These are phyloP conservation scores for Phalera bucephala DNA, from an alignment of 2,888 invertebrate genomes.

Conservation along the genomic window DNA sequence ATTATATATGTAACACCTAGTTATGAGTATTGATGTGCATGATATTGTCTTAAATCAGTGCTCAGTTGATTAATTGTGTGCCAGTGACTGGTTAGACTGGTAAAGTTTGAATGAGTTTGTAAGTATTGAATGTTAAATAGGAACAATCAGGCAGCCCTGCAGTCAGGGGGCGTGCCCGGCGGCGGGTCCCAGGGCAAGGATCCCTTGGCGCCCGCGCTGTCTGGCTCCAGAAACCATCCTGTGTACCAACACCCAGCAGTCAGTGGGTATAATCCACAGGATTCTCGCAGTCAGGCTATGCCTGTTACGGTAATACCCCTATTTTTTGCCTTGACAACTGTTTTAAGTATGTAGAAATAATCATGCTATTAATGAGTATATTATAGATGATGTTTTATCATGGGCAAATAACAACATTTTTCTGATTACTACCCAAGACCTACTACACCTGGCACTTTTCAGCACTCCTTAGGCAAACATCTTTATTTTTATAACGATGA, in stretches of 20 bases:
- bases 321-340: too few relatives aligned
- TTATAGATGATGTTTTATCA: too few relatives aligned
- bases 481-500: too few relatives aligned
- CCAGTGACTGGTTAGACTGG: too few relatives aligned
- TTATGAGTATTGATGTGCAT: constrained; percentile 6
- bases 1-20: not conserved
- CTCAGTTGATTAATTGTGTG: too few relatives aligned
- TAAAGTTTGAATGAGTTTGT: constrained; percentile 6
- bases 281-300: constrained; percentile 62
- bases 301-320: constrained; percentile 68
- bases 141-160: constrained; percentile 71
- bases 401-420: too few relatives aligned
- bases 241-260: constrained; percentile 75
- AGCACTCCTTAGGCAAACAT: too few relatives aligned
- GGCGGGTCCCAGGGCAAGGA: constrained; percentile 73
- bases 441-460: too few relatives aligned
- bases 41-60: not conserved
- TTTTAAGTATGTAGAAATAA: too few relatives aligned
- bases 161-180: constrained; percentile 60
- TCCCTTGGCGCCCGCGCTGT: constrained; percentile 67
- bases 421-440: too few relatives aligned
- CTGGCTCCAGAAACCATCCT: constrained; percentile 48
- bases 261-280: constrained; percentile 72
- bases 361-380: too few relatives aligned
- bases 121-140: constrained; percentile 41